These are phyloP conservation scores for Passer domesticus DNA, from an alignment of 2,113 vertebrate species.

Conservation along the genomic window DNA sequence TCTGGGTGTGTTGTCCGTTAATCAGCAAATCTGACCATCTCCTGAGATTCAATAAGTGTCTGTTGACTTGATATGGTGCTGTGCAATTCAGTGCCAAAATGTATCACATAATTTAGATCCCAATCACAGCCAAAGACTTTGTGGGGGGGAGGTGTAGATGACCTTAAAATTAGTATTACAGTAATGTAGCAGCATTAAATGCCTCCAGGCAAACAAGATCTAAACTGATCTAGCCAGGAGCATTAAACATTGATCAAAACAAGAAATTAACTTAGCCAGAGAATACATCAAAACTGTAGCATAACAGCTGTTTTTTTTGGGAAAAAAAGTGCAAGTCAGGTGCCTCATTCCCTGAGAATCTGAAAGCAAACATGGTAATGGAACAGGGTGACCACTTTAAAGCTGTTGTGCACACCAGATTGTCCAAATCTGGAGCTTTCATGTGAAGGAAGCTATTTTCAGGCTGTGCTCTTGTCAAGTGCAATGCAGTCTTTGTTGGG, in stretches of 20 bases:
- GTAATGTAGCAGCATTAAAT: not conserved
- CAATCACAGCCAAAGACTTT: not conserved
- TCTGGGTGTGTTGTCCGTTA: not conserved
- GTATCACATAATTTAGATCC: not conserved
- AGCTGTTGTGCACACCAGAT: not conserved
- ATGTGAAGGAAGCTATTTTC: not conserved
- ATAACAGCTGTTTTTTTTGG: not conserved
- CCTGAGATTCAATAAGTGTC: not conserved
- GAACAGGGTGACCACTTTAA: not conserved
- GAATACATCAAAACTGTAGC: conserved; percentile 1
- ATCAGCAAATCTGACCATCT: not conserved
- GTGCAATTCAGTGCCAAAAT: not conserved
- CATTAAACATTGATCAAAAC: conserved; percentile 37
- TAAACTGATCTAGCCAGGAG: conserved; percentile 13
- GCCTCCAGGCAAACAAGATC: not conserved
- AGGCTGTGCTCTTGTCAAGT: not conserved
- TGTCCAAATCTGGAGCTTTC: not conserved
- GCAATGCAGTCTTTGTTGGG: not conserved
- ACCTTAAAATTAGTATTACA: not conserved
- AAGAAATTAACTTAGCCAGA: conserved; percentile 8
- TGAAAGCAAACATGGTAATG: not conserved
- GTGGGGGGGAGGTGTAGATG: not conserved
- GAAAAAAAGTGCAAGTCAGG: not conserved
- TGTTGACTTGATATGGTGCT: not conserved
- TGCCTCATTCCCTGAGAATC: not conserved